phyloP scores from a whole-genome alignment of 2,113 vertebrate genomes.

The Antechinus flavipes region DNA sequence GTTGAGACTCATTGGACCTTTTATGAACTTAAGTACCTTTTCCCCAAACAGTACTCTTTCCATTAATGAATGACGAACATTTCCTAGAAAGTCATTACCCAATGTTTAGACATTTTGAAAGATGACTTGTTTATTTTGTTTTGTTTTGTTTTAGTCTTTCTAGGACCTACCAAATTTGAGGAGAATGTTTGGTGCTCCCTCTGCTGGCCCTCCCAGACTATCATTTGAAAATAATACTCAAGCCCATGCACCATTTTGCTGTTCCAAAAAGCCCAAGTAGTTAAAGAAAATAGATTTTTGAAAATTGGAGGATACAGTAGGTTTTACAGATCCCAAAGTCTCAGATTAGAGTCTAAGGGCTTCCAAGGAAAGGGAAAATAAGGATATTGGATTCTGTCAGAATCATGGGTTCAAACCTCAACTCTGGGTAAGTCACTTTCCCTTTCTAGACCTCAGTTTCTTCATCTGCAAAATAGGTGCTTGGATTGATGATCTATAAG shows the following conservation, averaged over 20 bases:
- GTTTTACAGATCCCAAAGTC: neutral
- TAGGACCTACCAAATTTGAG: slow-evolving; percentile 19
- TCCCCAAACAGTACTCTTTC: slow-evolving; percentile 6
- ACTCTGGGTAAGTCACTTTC: neutral
- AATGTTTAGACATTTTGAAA: neutral
- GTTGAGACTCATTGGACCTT: neutral
- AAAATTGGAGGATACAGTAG: neutral
- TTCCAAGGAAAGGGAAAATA: neutral
- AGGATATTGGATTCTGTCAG: neutral
- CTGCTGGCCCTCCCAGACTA: slow-evolving; percentile 18
- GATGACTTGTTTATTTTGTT: neutral
- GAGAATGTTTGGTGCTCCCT: slow-evolving; percentile 33
- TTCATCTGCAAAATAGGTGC: neutral
- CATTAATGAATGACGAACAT: neutral
- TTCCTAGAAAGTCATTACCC: neutral
- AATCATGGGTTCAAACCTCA: neutral
- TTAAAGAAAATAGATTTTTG: neutral
- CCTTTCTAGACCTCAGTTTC: neutral
- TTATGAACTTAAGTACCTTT: neutral
- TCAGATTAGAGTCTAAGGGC: neutral
- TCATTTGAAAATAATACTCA: slow-evolving; percentile 14
- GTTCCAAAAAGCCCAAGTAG: neutral
- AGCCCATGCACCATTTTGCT: neutral
- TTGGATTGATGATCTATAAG: neutral
- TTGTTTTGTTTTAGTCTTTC: neutral